Evolutionary conservation across 2,888 invertebrate genomes (phyloP), one percentile per base, ranked within the genome.

Genomic region (Brachypalpus laphriformis): DNA sequence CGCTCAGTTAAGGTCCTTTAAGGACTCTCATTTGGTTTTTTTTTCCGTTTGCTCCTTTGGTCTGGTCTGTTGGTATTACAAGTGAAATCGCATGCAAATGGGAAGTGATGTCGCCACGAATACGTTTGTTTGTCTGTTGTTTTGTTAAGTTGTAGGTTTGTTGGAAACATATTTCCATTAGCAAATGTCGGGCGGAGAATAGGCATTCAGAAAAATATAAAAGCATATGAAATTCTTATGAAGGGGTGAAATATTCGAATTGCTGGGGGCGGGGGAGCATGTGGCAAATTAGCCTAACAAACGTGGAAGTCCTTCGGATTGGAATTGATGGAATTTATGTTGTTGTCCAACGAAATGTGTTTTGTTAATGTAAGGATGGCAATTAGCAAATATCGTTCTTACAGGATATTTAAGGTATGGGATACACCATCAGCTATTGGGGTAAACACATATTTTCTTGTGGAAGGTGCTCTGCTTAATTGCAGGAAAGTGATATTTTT

Each of bases 131-230:
- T 85, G 85, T 81, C 81, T 81, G 81, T 76, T 81, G 75, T 85
- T 85, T 76, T 75, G 81, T 81, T 81, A 76, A 76, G 80, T 81
- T 81, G 85, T 70, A 76, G 81, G 80, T 85, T 85, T 85, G 85
- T 34, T 85, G 59, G 71, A 54, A 81, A 85, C 85, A 81, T 81
- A 85, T 85, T 85, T 85, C 85, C 85, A 85, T 85, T 85, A 85
- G 75, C 40, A 47, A 78, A 81, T 81, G 59, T 71, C 68, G 65
- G 56, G n/a, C 42, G 18, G 51, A 65, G 74, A 42, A 63, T 82
- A 78, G 78, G 78, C 78, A 68, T 68, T 77, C 42, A 65, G 34
- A 80, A 74, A 82, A 83, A 83, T 74, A 34, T 80, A 57, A 70
- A 80, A 80, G 70, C 83, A 83, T 83, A 83, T 83, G 80, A 80